Percentiles rank a stretch among this genome's conserved stretches.
Evolutionary conservation across 2,888 invertebrate genomes (phyloP).

Genomic region (Deilephila porcellus): DNA sequence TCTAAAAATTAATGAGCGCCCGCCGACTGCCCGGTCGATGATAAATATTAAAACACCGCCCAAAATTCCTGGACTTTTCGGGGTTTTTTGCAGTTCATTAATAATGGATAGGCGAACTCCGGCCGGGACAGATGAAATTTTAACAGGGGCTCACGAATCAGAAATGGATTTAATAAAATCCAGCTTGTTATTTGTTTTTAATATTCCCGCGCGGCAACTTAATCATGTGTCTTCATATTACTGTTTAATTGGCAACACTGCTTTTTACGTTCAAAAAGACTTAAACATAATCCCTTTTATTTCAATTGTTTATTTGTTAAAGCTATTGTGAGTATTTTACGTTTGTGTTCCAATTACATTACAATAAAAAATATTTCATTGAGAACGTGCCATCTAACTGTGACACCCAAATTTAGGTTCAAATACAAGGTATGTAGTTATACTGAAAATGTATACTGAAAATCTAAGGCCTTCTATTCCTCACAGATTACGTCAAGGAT

Average conservation of each 20-base stretch:
- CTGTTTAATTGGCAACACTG: background rate
- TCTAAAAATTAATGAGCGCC: conserved; percentile 34
- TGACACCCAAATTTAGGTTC: too few species aligned
- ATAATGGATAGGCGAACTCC: conserved; percentile 47
- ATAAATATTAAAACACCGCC: conserved; percentile 31
- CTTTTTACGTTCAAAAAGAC: background rate
- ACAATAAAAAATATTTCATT: too few species aligned
- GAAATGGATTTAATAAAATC: conserved; percentile 44
- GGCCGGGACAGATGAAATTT: conserved; percentile 47
- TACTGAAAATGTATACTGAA: too few species aligned
- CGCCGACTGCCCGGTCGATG: conserved; percentile 1
- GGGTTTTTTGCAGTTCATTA: conserved; percentile 51
- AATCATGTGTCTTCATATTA: background rate
- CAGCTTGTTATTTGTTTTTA: conserved; percentile 45
- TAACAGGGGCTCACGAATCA: conserved; percentile 43
- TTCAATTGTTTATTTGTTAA: background rate
- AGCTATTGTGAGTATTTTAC: background rate
- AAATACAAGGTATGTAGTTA: too few species aligned
- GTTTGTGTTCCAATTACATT: too few species aligned
- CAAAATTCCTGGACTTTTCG: conserved; percentile 38
- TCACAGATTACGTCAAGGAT: too few species aligned
- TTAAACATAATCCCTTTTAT: background rate
- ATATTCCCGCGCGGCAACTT: conserved; percentile 18
- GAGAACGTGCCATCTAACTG: too few species aligned
- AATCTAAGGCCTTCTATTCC: too few species aligned